phyloP scores from a whole-genome alignment of 2,797 vertebrate genomes.

The Peromyscus attwateri region DNA sequence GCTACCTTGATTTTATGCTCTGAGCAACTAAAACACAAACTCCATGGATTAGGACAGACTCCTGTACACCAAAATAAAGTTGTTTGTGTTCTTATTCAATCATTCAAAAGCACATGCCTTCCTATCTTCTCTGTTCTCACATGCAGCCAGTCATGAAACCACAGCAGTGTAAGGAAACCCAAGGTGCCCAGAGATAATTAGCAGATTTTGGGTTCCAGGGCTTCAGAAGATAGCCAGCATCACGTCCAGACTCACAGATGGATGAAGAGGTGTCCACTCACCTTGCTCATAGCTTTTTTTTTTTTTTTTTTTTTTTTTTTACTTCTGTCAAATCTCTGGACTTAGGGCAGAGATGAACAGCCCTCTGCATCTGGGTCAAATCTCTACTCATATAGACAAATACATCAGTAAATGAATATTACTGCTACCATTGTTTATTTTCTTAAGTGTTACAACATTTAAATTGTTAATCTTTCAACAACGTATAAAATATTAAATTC shows the following conservation, averaged over 20 bases:
- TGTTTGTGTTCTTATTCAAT: neutral
- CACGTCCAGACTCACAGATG: fast-evolving
- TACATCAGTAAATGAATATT: too few relatives aligned
- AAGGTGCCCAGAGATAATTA: fast-evolving
- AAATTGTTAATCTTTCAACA: too few relatives aligned
- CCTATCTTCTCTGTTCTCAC: neutral
- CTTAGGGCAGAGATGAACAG: fast-evolving
- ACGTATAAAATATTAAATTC: too few relatives aligned
- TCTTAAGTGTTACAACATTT: too few relatives aligned
- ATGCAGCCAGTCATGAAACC: too few relatives aligned
- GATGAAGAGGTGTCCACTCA: fast-evolving
- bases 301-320: too few relatives aligned
- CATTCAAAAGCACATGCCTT: neutral
- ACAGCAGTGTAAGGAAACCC: neutral
- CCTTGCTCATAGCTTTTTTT: too few relatives aligned
- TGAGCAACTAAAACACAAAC: neutral
- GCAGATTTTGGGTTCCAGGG: fast-evolving
- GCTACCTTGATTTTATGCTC: neutral
- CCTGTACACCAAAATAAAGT: neutral
- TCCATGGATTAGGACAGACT: neutral
- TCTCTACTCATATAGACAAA: too few relatives aligned
- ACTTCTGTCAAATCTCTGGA: neutral
- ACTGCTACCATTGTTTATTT: too few relatives aligned
- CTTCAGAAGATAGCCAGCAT: neutral
- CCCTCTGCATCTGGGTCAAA: neutral